A percentile compares a stretch with the other conserved stretches of the same genome.
Conservation (phyloP, 2,797 vertebrate species). For the Coluber constrictor region DNA sequence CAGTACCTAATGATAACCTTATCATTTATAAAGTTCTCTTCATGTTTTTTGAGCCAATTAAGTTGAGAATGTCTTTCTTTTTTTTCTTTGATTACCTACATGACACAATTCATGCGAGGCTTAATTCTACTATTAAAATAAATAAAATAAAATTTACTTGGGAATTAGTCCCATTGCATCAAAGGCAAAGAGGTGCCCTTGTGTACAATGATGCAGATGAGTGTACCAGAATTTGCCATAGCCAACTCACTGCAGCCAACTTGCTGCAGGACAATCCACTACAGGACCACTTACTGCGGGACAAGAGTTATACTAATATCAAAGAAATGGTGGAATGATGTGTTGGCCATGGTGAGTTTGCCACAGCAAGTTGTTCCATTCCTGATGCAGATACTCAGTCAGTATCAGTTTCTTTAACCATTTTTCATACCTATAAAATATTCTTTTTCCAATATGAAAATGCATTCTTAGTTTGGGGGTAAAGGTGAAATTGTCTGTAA, state of each 20-base stretch:
- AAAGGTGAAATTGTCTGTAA: not conserved
- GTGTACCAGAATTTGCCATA: too few relatives aligned
- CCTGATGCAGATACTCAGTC: not conserved
- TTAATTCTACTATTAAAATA: not conserved
- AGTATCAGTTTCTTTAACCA: not conserved
- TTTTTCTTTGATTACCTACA: not conserved
- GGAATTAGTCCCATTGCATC: not conserved
- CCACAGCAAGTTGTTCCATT: too few relatives aligned
- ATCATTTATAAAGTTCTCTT: not conserved
- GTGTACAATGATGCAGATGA: not conserved
- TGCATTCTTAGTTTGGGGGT: not conserved
- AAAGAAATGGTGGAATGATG: too few relatives aligned
- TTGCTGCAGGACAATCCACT: too few relatives aligned
- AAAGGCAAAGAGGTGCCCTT: not conserved
- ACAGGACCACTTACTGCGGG: too few relatives aligned
- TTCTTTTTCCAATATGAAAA: not conserved
- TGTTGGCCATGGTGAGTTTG: too few relatives aligned
- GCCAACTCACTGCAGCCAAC: too few relatives aligned
- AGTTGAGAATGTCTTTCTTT: not conserved
- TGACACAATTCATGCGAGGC: not conserved
- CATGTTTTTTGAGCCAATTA: not conserved
- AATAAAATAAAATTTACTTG: not conserved
- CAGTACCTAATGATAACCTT: not conserved
- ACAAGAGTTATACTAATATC: too few relatives aligned
- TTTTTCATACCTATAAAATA: not conserved